Evolutionary conservation across 2,113 vertebrate genomes (phyloP), one percentile per base, ranked within the genome.

Genomic region (Gymnorhina tibicen): DNA sequence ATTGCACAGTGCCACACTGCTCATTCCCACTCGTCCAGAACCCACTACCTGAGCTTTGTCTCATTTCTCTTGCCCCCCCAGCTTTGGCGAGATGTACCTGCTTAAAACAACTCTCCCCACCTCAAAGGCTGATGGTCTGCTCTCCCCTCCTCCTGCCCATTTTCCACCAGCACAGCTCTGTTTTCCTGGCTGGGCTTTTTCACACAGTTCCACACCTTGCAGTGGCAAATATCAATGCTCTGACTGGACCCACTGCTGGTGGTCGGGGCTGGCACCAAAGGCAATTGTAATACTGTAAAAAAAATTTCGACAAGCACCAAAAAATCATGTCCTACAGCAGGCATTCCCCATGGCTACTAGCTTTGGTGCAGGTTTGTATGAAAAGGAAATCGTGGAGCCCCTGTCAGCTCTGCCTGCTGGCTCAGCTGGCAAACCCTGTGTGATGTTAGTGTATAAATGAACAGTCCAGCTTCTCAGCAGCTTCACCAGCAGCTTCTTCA

Each of bases 1-100:
- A 20, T 13, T 49, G 52, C 30, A 18, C 18, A 22, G 69, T 28
- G 19, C 30, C 81, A 72, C 10, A 8, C 4, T 9, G 30, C 49
- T 59, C 30, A 12, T 28, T 78, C 32, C 27, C 60, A 42, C 47
- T 39, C 6, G 1, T 35, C 42, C 55, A 72, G 60, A 79, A 44
- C 18, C 18, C 1, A 0, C 41, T 23, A 32, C 32, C 33, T 33
- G 21, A 0, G 0, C 39, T 33, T 69, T 13, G 10, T 37, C 28
- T 66, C 26, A 37, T 76, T 78, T 53, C 32, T 35, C 62, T 59
- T 37, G 14, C 27, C 16, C 20, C 11, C 11, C 30, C 30, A 35
- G 26, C n/a, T 74, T 41, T 67, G 42, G 37, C 2, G 14, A 63
- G n/a, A 28, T 3, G 8, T 33, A 16, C 14, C 19, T 53, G 32